Evolutionary conservation across 2,888 invertebrate genomes (phyloP), one percentile per base, ranked within the genome.

Genomic region (Mesoligia furuncula): DNA sequence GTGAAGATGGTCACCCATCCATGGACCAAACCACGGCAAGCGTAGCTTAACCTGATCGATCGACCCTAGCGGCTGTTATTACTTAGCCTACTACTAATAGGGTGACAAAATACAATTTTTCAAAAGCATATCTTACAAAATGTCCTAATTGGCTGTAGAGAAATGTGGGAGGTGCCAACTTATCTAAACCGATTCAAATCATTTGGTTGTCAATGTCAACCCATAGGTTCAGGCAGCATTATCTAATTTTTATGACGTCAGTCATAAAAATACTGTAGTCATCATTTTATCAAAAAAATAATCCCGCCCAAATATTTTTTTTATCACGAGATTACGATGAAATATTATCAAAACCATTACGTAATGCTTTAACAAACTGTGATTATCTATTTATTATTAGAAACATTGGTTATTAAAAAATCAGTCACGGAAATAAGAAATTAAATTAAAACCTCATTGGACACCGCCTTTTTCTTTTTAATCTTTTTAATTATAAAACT

Each of bases 381-480:
- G 51, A 73, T 79, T 79, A 85, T 76, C 75, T 73, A 85, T 84
- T 79, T 76, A 74, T 61, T 83, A 80, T 81, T 73, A 72, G 51
- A 36, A 59, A 73, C 17, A 45, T 76, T 65, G 15, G 68, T 68
- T 74, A 81, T 77, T 71, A 70, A 79, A 80, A 81, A 69, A 80
- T 76, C 42, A 68, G 83, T 69, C 65, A 80, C 77, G 77, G 80
- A 45, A 79, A 74, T 75, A 67, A 74, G 62, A 80, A 78, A 74
- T 71, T 31, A 54, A 20, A 81, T 86, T 82, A 80, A 85, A 87
- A 87, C 39, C 83, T 87, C 79, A 87, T 87, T 81, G 78, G 45
- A 71, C 64, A 39, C 39, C 75, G 73, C 45, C 75, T 75, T 79
- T 85, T 81, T 75, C 66, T 75, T 82, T 86, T 87, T 79, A 65